phyloP scores from a whole-genome alignment of 2,113 vertebrate genomes.

The Cheilinus undulatus region DNA sequence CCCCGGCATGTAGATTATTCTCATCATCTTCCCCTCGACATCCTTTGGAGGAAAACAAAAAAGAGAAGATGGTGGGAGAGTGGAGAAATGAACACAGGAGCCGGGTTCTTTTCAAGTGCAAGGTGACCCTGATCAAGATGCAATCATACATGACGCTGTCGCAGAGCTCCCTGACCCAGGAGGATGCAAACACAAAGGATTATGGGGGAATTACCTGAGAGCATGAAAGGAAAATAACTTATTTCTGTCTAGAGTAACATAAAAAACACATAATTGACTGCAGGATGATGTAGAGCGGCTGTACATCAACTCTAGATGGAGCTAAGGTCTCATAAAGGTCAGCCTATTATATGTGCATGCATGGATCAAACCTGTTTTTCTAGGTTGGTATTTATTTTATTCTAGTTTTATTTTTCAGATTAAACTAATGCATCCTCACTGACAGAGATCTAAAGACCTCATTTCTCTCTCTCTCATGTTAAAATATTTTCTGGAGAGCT shows the following conservation, averaged over 20 bases:
- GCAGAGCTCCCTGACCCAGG: slow-evolving; percentile 46
- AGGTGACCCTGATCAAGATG: slow-evolving; percentile 69
- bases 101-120: slow-evolving; percentile 37
- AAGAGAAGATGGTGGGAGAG: slow-evolving; percentile 40
- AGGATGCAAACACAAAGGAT: slow-evolving; percentile 49
- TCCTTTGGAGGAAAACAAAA: slow-evolving; percentile 52
- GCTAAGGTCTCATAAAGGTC: slow-evolving; percentile 21
- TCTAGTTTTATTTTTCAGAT: no score
- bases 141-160: slow-evolving; percentile 33
- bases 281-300: slow-evolving; percentile 8
- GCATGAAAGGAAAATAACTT: slow-evolving; percentile 5
- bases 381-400: no score
- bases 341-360: background rate
- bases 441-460: no score
- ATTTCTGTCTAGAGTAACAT: slow-evolving; percentile 2
- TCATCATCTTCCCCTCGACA: slow-evolving; percentile 60
- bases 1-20: slow-evolving; percentile 75
- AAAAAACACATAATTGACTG: background rate
- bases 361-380: background rate
- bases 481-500: no score
- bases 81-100: slow-evolving; percentile 44
- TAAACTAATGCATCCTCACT: no score
- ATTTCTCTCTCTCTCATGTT: no score
- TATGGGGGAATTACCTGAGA: slow-evolving; percentile 40
- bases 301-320: background rate